phyloP scores from a whole-genome alignment of 2,797 vertebrate genomes.

The Acanthis flammea region DNA sequence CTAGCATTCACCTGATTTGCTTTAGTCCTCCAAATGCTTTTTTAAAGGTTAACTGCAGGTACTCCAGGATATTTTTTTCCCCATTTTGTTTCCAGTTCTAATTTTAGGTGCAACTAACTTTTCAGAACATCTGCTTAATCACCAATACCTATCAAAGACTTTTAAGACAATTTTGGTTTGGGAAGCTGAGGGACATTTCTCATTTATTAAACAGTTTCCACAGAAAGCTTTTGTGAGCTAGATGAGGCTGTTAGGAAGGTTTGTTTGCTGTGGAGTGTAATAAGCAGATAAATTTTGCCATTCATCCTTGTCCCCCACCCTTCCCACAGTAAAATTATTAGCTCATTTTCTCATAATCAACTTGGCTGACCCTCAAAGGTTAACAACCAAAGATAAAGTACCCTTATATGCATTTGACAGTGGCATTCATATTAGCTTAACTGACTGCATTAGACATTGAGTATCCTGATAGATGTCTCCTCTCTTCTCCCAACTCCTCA shows the following conservation, averaged over 20 bases:
- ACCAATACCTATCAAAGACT: not conserved
- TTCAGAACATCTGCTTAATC: not conserved
- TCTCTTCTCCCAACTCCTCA: not conserved
- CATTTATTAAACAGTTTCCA: not conserved
- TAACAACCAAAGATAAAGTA: not conserved
- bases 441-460: not conserved
- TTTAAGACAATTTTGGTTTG: not conserved
- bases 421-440: not conserved
- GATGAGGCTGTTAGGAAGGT: not conserved
- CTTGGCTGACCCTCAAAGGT: not conserved
- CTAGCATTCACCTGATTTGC: not conserved
- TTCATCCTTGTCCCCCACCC: not conserved
- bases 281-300: not conserved
- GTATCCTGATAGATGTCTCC: not conserved
- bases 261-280: not conserved
- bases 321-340: not conserved
- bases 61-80: not conserved
- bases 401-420: not conserved
- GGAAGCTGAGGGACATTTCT: not conserved
- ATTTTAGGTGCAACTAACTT: not conserved
- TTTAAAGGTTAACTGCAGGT: not conserved
- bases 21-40: not conserved
- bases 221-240: not conserved
- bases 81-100: not conserved
- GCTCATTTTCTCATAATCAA: not conserved